Conservation (phyloP, 2,888 invertebrate species). For the Lepeophtheirus nordmannii region DNA sequence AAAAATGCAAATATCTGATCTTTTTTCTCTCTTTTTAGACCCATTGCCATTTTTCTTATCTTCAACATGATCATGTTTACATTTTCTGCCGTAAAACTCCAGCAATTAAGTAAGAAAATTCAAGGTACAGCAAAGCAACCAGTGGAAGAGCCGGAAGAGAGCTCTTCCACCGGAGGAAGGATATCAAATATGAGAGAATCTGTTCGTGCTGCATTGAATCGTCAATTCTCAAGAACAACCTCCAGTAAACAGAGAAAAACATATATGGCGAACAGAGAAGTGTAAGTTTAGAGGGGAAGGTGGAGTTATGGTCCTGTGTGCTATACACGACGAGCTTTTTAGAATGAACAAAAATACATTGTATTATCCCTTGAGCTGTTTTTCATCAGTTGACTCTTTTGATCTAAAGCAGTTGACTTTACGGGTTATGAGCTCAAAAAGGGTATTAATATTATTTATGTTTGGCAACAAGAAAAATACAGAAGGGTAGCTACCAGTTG, state of each 20-base stretch:
- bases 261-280: neutral
- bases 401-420: too few relatives aligned
- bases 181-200: neutral
- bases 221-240: slow-evolving; percentile 1
- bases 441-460: too few relatives aligned
- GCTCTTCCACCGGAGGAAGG: neutral
- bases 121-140: neutral
- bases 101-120: neutral
- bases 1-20: too few relatives aligned
- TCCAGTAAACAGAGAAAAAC: neutral
- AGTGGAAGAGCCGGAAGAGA: neutral
- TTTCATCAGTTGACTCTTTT: too few relatives aligned
- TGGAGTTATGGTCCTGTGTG: too few relatives aligned
- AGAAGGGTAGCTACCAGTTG: too few relatives aligned
- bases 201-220: slow-evolving; percentile 1
- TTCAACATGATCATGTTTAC: slow-evolving; percentile 14
- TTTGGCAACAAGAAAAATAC: too few relatives aligned
- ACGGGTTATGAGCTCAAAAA: too few relatives aligned
- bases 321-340: too few relatives aligned
- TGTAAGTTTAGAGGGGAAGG: neutral
- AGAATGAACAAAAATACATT: too few relatives aligned
- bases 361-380: too few relatives aligned
- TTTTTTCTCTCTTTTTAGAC: neutral
- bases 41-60: slow-evolving; percentile 6
- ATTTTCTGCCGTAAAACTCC: slow-evolving; percentile 9